Conservation (phyloP, 2,113 vertebrate genomes). For the Larimichthys polyactis region DNA sequence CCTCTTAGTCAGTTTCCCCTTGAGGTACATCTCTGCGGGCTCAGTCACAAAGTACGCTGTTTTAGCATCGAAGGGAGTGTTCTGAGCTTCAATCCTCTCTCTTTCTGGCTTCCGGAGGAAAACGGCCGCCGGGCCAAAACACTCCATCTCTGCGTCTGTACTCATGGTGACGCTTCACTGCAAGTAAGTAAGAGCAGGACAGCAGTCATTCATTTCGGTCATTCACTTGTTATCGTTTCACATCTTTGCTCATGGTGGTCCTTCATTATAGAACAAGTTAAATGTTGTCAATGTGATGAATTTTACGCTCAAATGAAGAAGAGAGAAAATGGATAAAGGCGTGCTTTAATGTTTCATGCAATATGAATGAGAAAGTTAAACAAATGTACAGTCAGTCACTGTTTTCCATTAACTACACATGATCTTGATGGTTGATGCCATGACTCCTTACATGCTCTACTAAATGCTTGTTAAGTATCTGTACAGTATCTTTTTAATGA, state of each 20-base stretch:
- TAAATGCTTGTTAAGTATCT: background rate
- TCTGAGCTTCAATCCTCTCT: conserved; percentile 88
- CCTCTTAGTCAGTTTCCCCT: conserved; percentile 82
- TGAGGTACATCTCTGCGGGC: conserved; percentile 85
- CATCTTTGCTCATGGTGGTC: background rate
- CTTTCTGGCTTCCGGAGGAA: conserved; percentile 90
- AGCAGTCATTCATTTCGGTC: background rate
- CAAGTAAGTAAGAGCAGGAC: background rate
- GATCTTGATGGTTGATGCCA: background rate
- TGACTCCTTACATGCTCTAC: background rate
- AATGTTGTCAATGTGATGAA: background rate
- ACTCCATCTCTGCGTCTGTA: conserved; percentile 87
- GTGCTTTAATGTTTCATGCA: background rate
- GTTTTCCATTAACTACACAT: background rate
- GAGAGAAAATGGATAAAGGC: background rate
- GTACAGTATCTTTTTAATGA: background rate
- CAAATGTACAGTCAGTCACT: background rate
- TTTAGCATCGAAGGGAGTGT: conserved; percentile 91
- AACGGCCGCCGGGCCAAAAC: conserved; percentile 86
- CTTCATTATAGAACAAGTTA: background rate
- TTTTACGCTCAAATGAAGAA: background rate
- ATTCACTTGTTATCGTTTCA: background rate
- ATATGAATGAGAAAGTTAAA: background rate
- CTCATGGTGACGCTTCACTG: conserved; percentile 85
- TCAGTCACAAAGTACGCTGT: conserved; percentile 85